These are phyloP conservation scores for Troides oblongomaculatus DNA, from an alignment of 2,888 invertebrate species.

Conservation along the genomic window DNA sequence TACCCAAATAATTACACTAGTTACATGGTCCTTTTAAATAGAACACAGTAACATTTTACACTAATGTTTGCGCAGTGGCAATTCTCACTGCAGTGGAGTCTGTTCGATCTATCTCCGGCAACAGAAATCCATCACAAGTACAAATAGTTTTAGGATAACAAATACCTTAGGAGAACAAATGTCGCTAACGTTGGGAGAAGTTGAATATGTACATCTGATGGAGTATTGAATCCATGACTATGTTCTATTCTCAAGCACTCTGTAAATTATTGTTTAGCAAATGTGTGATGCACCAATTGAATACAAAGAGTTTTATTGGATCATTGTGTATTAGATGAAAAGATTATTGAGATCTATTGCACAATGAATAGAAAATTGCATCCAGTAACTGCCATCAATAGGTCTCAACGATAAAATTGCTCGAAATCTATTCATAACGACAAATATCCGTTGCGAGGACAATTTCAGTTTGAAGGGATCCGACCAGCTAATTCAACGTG, in stretches of 20 bases:
- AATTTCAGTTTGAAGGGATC: conserved; percentile 55
- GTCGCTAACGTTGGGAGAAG: too few species aligned
- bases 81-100: too few species aligned
- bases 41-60: too few species aligned
- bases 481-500: conserved; percentile 17
- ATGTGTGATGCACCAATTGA: neutral
- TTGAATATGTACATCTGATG: neutral
- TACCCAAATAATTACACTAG: too few species aligned
- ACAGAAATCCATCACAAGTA: too few species aligned
- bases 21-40: too few species aligned
- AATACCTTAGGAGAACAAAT: too few species aligned
- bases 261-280: too few species aligned
- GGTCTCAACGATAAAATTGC: conserved; percentile 69
- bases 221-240: neutral
- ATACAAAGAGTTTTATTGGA: conserved; percentile 4
- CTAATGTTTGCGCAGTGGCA: too few species aligned
- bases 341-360: conserved; percentile 30
- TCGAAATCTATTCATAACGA: conserved; percentile 64
- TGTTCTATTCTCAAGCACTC: neutral
- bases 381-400: conserved; percentile 42
- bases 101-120: too few species aligned
- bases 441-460: conserved; percentile 62
- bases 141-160: too few species aligned
- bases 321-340: conserved; percentile 14
- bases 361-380: conserved; percentile 40